Percentiles rank a stretch among this genome's conserved stretches.
Evolutionary conservation across 2,113 vertebrate species (phyloP).

Genomic region (Chaetorhynchus papuensis): DNA sequence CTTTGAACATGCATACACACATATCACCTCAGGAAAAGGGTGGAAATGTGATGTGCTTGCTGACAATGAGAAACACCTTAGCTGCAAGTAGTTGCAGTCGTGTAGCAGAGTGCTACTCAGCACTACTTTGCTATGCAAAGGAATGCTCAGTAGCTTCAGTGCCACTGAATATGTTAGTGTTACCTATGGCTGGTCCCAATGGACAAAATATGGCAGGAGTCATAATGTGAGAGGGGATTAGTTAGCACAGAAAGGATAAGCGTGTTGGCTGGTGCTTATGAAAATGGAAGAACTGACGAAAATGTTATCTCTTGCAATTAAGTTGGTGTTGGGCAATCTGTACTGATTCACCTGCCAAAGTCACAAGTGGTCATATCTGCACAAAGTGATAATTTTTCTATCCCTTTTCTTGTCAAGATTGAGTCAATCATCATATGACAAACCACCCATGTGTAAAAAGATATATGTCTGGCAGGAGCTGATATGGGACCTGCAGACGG

Average conservation of each 20-base stretch:
- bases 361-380: slow-evolving; percentile 26
- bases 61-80: not conserved
- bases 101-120: not conserved
- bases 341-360: not conserved
- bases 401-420: slow-evolving; percentile 41
- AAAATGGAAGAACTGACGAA: not conserved
- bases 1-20: not conserved
- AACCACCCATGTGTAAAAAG: slow-evolving; percentile 23
- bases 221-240: not conserved
- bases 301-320: not conserved
- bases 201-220: not conserved
- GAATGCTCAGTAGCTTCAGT: not conserved
- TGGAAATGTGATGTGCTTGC: not conserved
- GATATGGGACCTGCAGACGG: slow-evolving; percentile 19
- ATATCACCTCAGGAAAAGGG: not conserved
- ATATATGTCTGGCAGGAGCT: not conserved
- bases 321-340: not conserved
- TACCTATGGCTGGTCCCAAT: not conserved
- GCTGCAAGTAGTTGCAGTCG: not conserved
- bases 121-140: not conserved
- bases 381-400: slow-evolving; percentile 23
- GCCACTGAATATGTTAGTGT: not conserved
- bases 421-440: slow-evolving; percentile 40
- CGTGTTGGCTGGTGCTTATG: not conserved
- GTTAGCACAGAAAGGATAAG: not conserved